These are phyloP conservation scores for Micropoecilia bifurca DNA, from an alignment of 2,797 vertebrate genomes.

Conservation along the genomic window DNA sequence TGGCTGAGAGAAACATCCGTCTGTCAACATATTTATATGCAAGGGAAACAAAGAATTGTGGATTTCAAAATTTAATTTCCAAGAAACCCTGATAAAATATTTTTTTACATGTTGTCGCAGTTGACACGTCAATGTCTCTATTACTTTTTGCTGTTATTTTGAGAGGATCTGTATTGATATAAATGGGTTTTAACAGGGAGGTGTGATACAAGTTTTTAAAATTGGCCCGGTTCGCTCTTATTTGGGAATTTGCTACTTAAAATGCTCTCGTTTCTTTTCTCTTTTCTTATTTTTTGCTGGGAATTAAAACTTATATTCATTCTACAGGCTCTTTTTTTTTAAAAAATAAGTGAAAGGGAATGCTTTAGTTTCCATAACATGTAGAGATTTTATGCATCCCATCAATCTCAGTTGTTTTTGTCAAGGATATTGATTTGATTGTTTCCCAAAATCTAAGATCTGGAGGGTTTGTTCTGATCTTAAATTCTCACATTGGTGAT, in stretches of 20 bases:
- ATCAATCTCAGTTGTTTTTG: neutral
- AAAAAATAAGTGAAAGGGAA: neutral
- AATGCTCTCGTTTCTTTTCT: neutral
- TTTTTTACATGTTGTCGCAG: neutral
- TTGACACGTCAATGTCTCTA: neutral
- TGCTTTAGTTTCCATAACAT: neutral
- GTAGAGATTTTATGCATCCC: neutral
- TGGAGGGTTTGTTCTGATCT: neutral
- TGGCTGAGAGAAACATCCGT: neutral
- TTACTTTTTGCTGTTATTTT: neutral
- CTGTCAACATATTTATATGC: neutral
- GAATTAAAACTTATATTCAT: neutral
- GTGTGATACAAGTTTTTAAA: conserved; percentile 9
- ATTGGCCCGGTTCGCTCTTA: neutral
- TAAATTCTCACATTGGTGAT: conserved; percentile 34
- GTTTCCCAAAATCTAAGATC: neutral
- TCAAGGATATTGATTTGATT: neutral
- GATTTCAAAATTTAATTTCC: neutral
- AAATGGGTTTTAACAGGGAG: neutral
- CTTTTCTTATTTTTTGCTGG: neutral
- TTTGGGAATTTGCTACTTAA: conserved; percentile 1
- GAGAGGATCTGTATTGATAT: neutral
- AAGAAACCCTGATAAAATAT: neutral
- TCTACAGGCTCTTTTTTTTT: neutral
- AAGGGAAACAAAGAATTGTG: neutral